Evolutionary conservation across 2,888 invertebrate species (phyloP), one percentile per base, ranked within the genome.

Genomic region (Hydriomena furcata): DNA sequence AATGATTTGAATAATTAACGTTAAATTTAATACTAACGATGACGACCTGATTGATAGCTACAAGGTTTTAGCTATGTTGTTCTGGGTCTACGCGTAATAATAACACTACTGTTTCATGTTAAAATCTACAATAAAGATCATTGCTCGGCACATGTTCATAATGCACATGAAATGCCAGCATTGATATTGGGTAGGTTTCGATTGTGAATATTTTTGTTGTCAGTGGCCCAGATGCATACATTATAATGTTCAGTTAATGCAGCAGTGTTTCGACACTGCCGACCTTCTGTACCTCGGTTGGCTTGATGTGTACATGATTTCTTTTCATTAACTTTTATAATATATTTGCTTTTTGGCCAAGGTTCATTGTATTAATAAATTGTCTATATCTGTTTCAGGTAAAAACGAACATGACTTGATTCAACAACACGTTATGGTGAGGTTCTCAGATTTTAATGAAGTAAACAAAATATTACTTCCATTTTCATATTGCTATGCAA

Each of bases 341-440:
- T 56, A 60, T 62, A 35, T 58, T 51, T 61, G 45, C 54, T 59
- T 57, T 59, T 52, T 49, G 40, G 38, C 43, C 66, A 66, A 64
- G 63, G 66, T 55, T 61, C 44, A 53, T 45, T 59, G 32, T 47
- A 50, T 58, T 61, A 54, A 60, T 70, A 60, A 66, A 36, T 55
- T 57, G n/a, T n/a, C 34, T 43, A 31, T 58, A 55, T 68, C 84
- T 83, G 85, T 88, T 88, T 70, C 89, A 88, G 88, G 88, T 88
- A 84, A 76, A 63, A 64, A 55, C 61, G 51, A 58, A 61, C 61
- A 58, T 62, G 60, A 58, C 51, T 53, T 60, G 35, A 55, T 43
- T 58, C 71, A 73, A 68, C 68, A 59, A 66, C 69, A 70, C 61
- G 72, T 74, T 71, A 68, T 72, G 85, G 85, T 86, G 85, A 85